phyloP scores from a whole-genome alignment of 2,113 vertebrate genomes.

The Paratilapia polleni region DNA sequence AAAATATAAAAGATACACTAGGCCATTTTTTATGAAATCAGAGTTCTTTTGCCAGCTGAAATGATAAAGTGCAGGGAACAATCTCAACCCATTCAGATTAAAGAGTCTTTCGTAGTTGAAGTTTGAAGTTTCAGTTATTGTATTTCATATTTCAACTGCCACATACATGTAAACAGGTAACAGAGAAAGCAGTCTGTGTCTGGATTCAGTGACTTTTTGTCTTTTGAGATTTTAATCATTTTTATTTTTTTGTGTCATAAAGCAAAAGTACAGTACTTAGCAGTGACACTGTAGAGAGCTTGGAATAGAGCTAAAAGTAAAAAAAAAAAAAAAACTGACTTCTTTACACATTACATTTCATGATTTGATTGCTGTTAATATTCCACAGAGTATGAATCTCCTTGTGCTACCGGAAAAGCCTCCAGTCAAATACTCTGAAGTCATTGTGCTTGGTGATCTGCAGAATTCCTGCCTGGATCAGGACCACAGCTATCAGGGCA shows the following conservation, averaged over 20 bases:
- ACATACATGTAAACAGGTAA: not conserved
- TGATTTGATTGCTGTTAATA: not conserved
- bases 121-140: not conserved
- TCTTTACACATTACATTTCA: not conserved
- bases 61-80: not conserved
- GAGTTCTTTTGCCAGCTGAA: not conserved
- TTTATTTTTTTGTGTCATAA: not conserved
- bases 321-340: no score
- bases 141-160: not conserved
- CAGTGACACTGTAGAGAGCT: not conserved
- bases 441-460: conserved; percentile 15
- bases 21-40: not conserved
- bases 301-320: no score
- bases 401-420: not conserved
- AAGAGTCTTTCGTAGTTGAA: not conserved
- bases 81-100: not conserved
- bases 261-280: not conserved
- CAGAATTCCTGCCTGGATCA: not conserved
- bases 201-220: not conserved
- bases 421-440: conserved; percentile 14
- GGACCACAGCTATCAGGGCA: not conserved
- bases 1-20: no score
- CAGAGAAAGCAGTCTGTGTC: not conserved
- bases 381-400: conserved; percentile 7
- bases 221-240: not conserved